Evolutionary conservation across 2,797 vertebrate species (phyloP).

Genomic region (Phrynocephalus vlangalii): DNA sequence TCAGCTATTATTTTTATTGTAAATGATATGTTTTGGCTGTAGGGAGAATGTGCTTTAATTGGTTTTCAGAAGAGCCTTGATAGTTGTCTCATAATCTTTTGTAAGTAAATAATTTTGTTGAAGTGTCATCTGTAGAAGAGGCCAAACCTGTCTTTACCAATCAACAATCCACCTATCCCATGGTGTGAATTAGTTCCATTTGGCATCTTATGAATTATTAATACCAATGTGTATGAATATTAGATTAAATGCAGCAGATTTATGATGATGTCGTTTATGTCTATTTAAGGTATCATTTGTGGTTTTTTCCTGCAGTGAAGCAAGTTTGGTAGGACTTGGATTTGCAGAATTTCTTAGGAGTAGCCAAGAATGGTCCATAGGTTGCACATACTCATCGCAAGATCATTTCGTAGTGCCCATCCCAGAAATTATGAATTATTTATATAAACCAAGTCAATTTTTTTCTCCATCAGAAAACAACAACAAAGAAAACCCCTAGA

Average conservation of each 20-base stretch:
- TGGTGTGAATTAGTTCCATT: slow-evolving; percentile 1
- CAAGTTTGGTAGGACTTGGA: not conserved
- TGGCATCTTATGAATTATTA: not conserved
- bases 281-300: not conserved
- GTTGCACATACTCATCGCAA: no score
- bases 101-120: slow-evolving; percentile 2
- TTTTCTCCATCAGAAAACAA: no score
- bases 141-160: not conserved
- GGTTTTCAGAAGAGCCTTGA: not conserved
- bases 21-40: not conserved
- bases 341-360: not conserved
- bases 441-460: no score
- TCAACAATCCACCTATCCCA: not conserved
- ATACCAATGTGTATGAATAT: not conserved
- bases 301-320: not conserved
- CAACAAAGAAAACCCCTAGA: no score
- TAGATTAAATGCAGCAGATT: not conserved
- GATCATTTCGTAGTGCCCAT: no score
- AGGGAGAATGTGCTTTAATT: not conserved
- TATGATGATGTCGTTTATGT: no score
- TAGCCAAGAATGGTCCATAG: no score
- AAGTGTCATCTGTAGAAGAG: not conserved
- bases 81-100: not conserved
- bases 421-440: no score
- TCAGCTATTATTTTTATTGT: not conserved